Evolutionary conservation across 2,888 invertebrate species (phyloP), one percentile per base, ranked within the genome.

Genomic region (Drosophila kuntzei): DNA sequence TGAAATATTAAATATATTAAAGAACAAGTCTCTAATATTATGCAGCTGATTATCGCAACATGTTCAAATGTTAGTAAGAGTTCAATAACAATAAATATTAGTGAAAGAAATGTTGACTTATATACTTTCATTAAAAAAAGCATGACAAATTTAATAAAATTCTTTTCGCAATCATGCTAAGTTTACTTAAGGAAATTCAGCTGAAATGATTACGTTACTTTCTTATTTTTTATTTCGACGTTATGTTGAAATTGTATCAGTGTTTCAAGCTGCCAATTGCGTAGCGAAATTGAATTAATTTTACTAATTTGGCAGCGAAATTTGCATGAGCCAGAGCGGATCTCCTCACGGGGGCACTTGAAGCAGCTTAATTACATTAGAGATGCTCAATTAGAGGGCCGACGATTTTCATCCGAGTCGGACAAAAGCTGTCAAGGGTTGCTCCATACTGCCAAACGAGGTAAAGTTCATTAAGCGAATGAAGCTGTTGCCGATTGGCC

Each of bases 361-460:
- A 32, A 49, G 25, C 14, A 18, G 18, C 59, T 71, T 85, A 80
- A 89, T 86, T 86, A 86, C 80, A 86, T 79, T 80, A 75, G 63
- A 75, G 89, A 86, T 88, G 84, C 87, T 76, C 74, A 76, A 75
- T 86, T 80, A 71, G 71, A 71, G 46, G 41, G n/a, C 41, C 51
- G 29, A 29, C 27, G 39, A 55, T 20, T 63, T 53, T 43, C 16
- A 66, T 55, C 25, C 43, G 50, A 54, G 39, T 20, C 34, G 27
- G 20, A 18, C 36, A 36, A 50, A 51, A 32, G 14, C 3, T 4
- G 8, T 20, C 27, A 77, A 71, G 61, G 74, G 60, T 61, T 50
- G 63, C 46, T 34, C 8, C 41, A 27, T 41, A 16, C 18, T 34
- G 25, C 37, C 58, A 50, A 63, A 43, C 47, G 20, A 37, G 50